Base-by-base conservation (phyloP, 2,888 invertebrate genomes). In the Mesoligia furuncula region DNA sequence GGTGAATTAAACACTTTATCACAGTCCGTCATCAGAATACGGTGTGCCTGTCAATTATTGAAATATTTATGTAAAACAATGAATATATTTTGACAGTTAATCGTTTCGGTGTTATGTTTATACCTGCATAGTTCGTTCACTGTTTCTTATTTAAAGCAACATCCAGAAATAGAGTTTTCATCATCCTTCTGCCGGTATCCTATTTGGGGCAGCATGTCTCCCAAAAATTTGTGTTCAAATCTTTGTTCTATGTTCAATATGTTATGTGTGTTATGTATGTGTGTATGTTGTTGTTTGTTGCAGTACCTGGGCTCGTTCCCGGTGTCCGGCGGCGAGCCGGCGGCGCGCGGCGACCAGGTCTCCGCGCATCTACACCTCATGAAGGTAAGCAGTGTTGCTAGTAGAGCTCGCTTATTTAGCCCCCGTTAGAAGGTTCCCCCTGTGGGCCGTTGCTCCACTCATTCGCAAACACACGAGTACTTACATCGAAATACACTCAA, bases 301-400 rank as follows among this genome's bases (percentile, higher is more conserved):
- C 97, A 98, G 98, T 98, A 98, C 96, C 98, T 98, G 97, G 98
- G 98, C 90, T 98, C 98, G 90, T 98, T 98, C 97, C 97, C 98
- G 92, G 98, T 98, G 93, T 97, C 97, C 90, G 98, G 97, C 92
- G 97, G 97, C 91, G 98, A 98, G 94, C 97, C 97, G 92, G 95
- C 97, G 91, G 95, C 97, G 87, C 97, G 98, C 91, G 97, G 97
- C 76, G 97, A 98, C 90, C 97, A 97, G 92, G 97, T 98, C 90
- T 97, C 98, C 90, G 95, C 97, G 76, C 97, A 97, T 89, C 95
- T 97, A 87, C 97, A 97, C 91, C 97, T 96, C 90, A 97, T 97
- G 95, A 97, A 97, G 97, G 97, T 97, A 90, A 95, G 96, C 31
- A 17, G 45, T 13, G 36, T 20, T 59, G n/a, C n/a, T 20, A 36